Evolutionary conservation across 2,888 invertebrate species (phyloP), one percentile per base, ranked within the genome.

Genomic region (Eledona agricola): DNA sequence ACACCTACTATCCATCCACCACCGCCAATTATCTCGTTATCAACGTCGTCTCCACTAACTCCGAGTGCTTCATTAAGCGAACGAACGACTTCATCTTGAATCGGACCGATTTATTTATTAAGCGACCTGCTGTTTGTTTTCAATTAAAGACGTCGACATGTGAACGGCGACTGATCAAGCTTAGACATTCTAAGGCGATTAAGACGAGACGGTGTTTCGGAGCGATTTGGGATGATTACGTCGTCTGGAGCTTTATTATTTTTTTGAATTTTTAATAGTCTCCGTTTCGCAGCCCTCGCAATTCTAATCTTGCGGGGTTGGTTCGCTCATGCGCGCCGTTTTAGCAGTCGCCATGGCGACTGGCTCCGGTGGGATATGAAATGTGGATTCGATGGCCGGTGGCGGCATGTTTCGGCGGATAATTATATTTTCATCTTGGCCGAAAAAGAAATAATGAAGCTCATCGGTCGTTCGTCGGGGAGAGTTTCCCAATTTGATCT

Each of bases 1-100:
- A 65, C 63, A 64, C 62, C 60, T 63, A 56, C 58, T 54, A 51
- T 26, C 51, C 40, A 19, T 49, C 56, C 55, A 45, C 34, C 49
- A 51, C 50, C 52, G 25, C 34, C 57, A 57, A 60, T 60, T 57
- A 57, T 51, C 55, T 58, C 35, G 55, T 60, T 60, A 62, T 57
- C 59, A 16, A 28, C 35, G 23, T n/a, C n/a, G n/a, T 43, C 31
- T 31, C 42, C 16, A 22, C 22, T 34, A 32, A 11, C 46, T 6
- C 5, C 7, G 19, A 46, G 23, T 35, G 35, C 46, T 23, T 43
- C 43, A 43, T 46, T 35, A 34, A 25, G 25, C 42, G 12, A 40
- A 16, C 7, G 10, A 16, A n/a, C n/a, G n/a, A n/a, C n/a, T n/a
- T n/a, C n/a, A n/a, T n/a, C n/a, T n/a, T n/a, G n/a, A n/a, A n/a